A percentile compares a stretch with the other conserved stretches of the same genome.
Evolutionary conservation across 2,888 invertebrate species (phyloP).

Genomic region (Pogonocherus hispidulus): DNA sequence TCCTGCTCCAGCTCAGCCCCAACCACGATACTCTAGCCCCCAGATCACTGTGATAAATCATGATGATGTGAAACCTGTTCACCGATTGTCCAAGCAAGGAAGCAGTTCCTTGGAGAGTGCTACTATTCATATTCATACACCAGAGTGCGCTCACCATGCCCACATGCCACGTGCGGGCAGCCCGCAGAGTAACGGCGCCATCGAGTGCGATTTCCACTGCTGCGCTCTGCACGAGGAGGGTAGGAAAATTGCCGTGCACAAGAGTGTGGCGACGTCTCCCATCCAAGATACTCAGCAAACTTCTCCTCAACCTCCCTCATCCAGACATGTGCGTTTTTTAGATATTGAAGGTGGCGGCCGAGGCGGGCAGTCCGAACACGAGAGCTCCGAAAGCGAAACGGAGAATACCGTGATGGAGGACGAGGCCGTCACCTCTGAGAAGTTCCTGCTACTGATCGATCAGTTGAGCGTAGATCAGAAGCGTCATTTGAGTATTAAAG

Average conservation of each 20-base stretch:
- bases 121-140: conserved; percentile 85
- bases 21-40: conserved; percentile 73
- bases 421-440: conserved; percentile 90
- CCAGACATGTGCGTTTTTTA: conserved; percentile 88
- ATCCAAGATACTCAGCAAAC: conserved; percentile 76
- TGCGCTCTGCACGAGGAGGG: conserved; percentile 95
- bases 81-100: conserved; percentile 72
- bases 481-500: conserved; percentile 92
- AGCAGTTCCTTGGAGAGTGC: conserved; percentile 79
- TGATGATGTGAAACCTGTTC: conserved; percentile 78
- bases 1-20: conserved; percentile 64
- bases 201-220: conserved; percentile 95
- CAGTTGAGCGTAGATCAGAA: conserved; percentile 94
- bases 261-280: conserved; percentile 93
- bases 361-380: conserved; percentile 75
- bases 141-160: conserved; percentile 83
- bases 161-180: conserved; percentile 77
- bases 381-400: conserved; percentile 93
- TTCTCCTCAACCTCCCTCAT: conserved; percentile 72
- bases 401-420: conserved; percentile 95
- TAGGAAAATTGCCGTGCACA: conserved; percentile 90
- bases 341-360: conserved; percentile 78
- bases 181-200: conserved; percentile 73
- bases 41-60: conserved; percentile 96
- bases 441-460: conserved; percentile 93